Evolutionary conservation across 2,888 invertebrate species (phyloP).

Genomic region (Drosophila monieri): DNA sequence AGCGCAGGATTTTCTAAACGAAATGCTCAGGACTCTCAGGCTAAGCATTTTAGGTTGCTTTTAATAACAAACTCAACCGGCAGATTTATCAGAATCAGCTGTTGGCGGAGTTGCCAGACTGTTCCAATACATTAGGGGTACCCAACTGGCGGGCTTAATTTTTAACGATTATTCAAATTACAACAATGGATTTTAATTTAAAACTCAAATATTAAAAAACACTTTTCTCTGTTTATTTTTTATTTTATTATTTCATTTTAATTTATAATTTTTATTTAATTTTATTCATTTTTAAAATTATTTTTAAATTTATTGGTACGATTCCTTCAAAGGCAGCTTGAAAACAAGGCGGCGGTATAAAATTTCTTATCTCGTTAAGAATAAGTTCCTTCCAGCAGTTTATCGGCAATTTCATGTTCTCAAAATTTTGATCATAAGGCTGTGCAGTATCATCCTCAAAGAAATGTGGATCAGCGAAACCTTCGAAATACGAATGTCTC

Average conservation of each 20-base stretch:
- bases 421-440: constrained; percentile 96
- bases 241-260: no score
- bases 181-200: no score
- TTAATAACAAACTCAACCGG: constrained; percentile 9
- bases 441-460: constrained; percentile 95
- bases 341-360: constrained; percentile 86
- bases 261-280: no score
- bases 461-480: constrained; percentile 97
- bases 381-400: constrained; percentile 93
- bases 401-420: constrained; percentile 95
- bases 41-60: constrained; percentile 47
- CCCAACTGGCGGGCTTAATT: no score
- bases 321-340: not conserved
- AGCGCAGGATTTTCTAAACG: constrained; percentile 3
- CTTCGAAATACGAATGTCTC: constrained; percentile 87
- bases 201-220: no score
- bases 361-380: constrained; percentile 91
- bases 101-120: constrained; percentile 27
- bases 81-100: constrained; percentile 21
- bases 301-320: not conserved
- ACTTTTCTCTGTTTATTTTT: no score
- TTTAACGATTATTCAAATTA: no score
- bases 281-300: not conserved
- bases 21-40: constrained; percentile 32
- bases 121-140: not conserved